Conservation (phyloP, 1,140 invertebrate genomes). For the Euglossa dilemma region DNA sequence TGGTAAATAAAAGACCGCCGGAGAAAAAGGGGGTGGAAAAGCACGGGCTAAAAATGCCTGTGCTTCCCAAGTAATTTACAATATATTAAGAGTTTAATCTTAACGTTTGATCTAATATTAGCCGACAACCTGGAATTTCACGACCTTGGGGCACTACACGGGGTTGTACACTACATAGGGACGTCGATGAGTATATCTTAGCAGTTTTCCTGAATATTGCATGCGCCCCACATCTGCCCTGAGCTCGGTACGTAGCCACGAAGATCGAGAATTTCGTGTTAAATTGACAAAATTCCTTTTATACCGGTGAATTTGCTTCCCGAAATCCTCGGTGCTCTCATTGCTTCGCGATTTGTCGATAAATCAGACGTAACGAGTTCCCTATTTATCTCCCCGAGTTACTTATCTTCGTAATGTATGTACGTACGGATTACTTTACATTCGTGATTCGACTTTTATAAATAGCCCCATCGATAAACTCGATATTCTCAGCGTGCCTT, state of each 20-base stretch:
- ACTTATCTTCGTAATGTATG: too few species aligned
- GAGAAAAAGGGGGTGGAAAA: background rate
- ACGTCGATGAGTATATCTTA: background rate
- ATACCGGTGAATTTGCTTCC: background rate
- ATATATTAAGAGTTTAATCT: background rate
- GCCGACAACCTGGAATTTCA: background rate
- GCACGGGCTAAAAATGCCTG: accelerated
- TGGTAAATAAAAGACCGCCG: too few species aligned
- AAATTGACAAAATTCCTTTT: background rate
- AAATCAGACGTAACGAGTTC: too few species aligned
- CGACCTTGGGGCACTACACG: background rate
- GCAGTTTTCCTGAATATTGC: conserved; percentile 6
- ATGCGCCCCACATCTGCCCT: background rate
- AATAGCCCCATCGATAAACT: too few species aligned
- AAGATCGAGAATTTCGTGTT: background rate
- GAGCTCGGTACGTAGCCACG: background rate
- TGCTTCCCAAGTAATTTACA: background rate
- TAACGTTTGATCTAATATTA: background rate
- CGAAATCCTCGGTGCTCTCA: background rate
- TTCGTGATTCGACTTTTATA: too few species aligned
- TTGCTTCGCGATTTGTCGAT: too few species aligned
- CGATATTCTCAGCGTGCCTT: too few species aligned
- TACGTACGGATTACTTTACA: too few species aligned
- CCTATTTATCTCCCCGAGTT: too few species aligned
- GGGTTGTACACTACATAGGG: too few species aligned